Base-by-base conservation (phyloP, 1,140 invertebrate species). In the Xylocopa sonorina region DNA sequence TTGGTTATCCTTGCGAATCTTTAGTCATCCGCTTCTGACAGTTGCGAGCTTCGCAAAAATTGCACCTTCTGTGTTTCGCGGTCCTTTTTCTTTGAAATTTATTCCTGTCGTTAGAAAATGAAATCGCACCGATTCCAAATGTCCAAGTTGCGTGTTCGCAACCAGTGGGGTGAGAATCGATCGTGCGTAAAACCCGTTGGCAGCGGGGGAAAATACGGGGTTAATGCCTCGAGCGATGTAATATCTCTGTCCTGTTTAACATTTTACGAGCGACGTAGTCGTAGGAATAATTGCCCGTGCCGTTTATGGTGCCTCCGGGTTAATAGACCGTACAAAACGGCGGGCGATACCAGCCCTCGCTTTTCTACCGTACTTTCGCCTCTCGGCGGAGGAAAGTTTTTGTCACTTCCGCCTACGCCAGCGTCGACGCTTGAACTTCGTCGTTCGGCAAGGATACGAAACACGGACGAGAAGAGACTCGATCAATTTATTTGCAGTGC, bases 361-460 rank as follows among this genome's bases (percentile, higher is more conserved):
- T 34, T 58, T 71, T 63, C 76, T 43, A 67, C n/a, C 67, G 60
- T 77, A 51, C 64, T 81, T 69, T 46, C 58, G 27, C 24, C 72
- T 68, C 51, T 46, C 57, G 43, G 34, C 43, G 34, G 5, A 51
- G 63, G n/a, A 64, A 75, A 76, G 64, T 69, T 78, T 62, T 78
- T 69, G 53, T 78, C 53, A 78, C 75, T 78, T 78, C 75, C 46
- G 75, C 67, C 75, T 78, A 71, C 75, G 75, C 75, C 75, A 71
- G 75, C 46, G 27, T 71, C 66, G 53, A 76, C 29, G n/a, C 16
- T 69, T 27, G 18, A 51, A 34, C 24, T 16, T n/a, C 46, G 18
- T 64, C 41, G 34, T 57, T 43, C 24, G n/a, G n/a, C n/a, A 16
- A 69, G 32, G 43, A 32, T 12, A 50, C n/a, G 14, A 51, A 68